Percentiles rank a stretch among this genome's conserved stretches.
These are phyloP conservation scores for Formica selysi DNA, from an alignment of 1,140 invertebrate species.

Conservation along the genomic window DNA sequence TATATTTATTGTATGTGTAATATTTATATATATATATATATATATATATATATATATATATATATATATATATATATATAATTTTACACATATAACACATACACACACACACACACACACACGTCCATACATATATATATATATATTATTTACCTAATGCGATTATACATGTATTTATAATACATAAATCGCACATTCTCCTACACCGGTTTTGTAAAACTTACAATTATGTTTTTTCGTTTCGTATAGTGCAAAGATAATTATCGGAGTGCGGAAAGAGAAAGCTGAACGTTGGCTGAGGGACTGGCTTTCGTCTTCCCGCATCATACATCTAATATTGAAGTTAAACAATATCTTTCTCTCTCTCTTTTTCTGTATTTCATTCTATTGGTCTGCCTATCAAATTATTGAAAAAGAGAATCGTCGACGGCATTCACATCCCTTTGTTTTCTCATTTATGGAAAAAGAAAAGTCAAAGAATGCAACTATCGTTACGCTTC, in stretches of 20 bases:
- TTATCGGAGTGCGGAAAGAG: constrained; percentile 43
- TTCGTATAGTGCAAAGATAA: constrained; percentile 65
- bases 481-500: constrained; percentile 73
- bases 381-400: constrained; percentile 46
- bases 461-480: constrained; percentile 63
- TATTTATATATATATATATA: constrained; percentile 49
- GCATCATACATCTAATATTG: constrained; percentile 41
- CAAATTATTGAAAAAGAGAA: constrained; percentile 55
- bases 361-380: background rate
- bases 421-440: constrained; percentile 41
- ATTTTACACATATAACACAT: too few relatives aligned
- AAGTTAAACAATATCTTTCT: constrained; percentile 59
- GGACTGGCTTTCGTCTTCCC: constrained; percentile 31
- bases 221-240: constrained; percentile 62
- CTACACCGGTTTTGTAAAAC: constrained; percentile 69
- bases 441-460: constrained; percentile 45
- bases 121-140: constrained; percentile 40
- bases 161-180: constrained; percentile 61
- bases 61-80: constrained; percentile 47
- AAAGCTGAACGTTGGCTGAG: constrained; percentile 28
- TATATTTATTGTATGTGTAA: constrained; percentile 64
- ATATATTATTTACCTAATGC: constrained; percentile 30
- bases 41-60: constrained; percentile 41
- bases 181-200: constrained; percentile 20
- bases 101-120: background rate